Conservation (phyloP, 2,797 vertebrate genomes). For the Bufotes viridis region DNA sequence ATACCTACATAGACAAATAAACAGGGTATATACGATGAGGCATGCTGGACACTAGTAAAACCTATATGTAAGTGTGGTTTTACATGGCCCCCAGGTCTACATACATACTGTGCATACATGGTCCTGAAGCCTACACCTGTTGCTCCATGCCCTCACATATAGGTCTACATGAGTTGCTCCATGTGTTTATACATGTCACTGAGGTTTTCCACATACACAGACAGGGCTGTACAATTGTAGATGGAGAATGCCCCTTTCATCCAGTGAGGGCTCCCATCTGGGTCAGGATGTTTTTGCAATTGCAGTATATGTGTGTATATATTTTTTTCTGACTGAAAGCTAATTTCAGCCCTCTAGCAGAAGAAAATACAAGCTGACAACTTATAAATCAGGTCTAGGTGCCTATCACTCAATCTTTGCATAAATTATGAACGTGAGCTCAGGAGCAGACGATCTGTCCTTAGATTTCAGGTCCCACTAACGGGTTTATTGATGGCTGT, state of each 20-base stretch:
- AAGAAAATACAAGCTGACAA: constrained; percentile 53
- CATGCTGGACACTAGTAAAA: background rate
- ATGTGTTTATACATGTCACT: background rate
- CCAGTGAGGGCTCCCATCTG: constrained; percentile 45
- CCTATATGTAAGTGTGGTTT: background rate
- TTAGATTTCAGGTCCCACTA: constrained; percentile 39
- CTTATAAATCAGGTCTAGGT: constrained; percentile 53
- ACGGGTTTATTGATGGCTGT: constrained; percentile 50
- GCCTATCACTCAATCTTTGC: constrained; percentile 58
- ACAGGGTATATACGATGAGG: background rate
- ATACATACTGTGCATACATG: background rate
- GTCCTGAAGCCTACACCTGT: no score
- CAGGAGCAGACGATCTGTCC: constrained; percentile 37
- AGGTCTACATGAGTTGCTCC: background rate
- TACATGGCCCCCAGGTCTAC: background rate
- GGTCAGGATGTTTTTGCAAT: constrained; percentile 56
- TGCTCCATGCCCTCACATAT: background rate
- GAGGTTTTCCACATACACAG: background rate
- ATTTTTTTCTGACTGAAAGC: constrained; percentile 55
- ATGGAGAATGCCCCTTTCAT: constrained; percentile 46
- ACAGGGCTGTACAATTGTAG: constrained; percentile 5
- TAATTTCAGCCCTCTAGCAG: constrained; percentile 59
- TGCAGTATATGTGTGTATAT: constrained; percentile 46
- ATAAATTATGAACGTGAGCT: constrained; percentile 56
- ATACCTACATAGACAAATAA: background rate